Conservation (phyloP, 2,113 vertebrate species). For the Aegithalos caudatus region DNA sequence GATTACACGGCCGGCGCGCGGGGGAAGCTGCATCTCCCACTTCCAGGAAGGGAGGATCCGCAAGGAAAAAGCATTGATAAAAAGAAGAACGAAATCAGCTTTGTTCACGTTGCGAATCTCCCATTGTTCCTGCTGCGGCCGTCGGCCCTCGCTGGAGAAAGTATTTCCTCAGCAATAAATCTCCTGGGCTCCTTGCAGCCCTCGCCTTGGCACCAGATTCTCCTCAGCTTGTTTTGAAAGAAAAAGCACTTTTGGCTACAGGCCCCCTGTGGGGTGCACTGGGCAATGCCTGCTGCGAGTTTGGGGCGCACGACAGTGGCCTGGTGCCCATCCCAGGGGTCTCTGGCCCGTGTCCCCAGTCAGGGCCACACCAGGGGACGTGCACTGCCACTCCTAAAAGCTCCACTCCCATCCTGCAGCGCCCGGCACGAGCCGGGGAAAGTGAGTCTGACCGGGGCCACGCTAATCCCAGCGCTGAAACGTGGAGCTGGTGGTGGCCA, state of each 20-base stretch:
- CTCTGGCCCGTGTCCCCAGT: accelerated
- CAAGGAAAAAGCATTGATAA: constrained; percentile 77
- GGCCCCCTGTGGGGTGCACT: accelerated
- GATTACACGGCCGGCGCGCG: constrained; percentile 66
- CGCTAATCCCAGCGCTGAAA: background rate
- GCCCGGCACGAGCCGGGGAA: background rate
- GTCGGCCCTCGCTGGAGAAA: constrained; percentile 54
- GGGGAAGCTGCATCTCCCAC: constrained; percentile 69
- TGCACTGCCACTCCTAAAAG: background rate
- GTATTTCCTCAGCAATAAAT: constrained; percentile 87
- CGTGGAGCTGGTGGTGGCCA: background rate
- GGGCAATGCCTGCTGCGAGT: background rate
- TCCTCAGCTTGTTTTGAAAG: constrained; percentile 69
- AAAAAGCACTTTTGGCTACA: constrained; percentile 8
- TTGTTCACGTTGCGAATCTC: constrained; percentile 74
- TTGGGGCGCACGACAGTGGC: accelerated
- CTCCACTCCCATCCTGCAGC: background rate
- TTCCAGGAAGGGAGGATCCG: constrained; percentile 88
- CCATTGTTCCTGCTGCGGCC: constrained; percentile 82
- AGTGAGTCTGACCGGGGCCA: background rate
- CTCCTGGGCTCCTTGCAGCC: constrained; percentile 65
- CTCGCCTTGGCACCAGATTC: constrained; percentile 58
- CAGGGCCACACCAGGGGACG: background rate
- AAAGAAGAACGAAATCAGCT: constrained; percentile 69
- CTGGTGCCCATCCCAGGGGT: background rate